Percentiles rank a stretch among this genome's conserved stretches.
phyloP scores from a whole-genome alignment of 1,140 invertebrate genomes.

The Ylistrum balloti region DNA sequence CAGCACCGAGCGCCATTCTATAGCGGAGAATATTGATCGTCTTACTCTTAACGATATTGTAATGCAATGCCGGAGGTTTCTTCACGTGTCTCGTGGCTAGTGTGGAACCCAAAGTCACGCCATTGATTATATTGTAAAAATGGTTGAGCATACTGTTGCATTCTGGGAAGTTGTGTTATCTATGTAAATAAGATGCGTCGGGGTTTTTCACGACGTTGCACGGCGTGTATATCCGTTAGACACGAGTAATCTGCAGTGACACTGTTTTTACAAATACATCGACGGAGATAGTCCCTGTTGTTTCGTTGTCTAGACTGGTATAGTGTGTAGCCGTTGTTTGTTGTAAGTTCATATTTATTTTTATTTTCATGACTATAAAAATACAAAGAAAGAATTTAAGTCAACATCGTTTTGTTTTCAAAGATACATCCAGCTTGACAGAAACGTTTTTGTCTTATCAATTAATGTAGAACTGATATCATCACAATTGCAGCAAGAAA shows the following conservation, averaged over 20 bases:
- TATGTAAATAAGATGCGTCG: constrained; percentile 33
- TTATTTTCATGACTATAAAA: background rate
- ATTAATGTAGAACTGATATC: background rate
- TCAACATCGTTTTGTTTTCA: background rate
- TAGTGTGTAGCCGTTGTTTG: background rate
- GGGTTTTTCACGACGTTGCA: background rate
- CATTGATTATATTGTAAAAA: constrained; percentile 36
- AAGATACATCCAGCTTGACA: background rate
- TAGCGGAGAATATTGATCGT: background rate
- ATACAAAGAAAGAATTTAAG: background rate
- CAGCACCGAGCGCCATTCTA: background rate
- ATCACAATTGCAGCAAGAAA: background rate
- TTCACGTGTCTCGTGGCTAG: background rate
- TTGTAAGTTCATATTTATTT: background rate
- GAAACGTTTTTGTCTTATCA: background rate
- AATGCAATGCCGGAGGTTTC: background rate
- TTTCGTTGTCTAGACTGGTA: too few species aligned
- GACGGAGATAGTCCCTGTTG: too few species aligned
- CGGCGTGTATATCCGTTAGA: background rate
- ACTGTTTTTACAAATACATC: background rate
- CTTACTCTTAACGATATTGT: background rate
- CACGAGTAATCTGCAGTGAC: background rate
- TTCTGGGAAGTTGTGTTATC: background rate
- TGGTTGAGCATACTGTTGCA: constrained; percentile 31
- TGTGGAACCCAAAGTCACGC: background rate